Base-by-base conservation (phyloP, 2,888 invertebrate species). In the Cheiracanthium punctorium region DNA sequence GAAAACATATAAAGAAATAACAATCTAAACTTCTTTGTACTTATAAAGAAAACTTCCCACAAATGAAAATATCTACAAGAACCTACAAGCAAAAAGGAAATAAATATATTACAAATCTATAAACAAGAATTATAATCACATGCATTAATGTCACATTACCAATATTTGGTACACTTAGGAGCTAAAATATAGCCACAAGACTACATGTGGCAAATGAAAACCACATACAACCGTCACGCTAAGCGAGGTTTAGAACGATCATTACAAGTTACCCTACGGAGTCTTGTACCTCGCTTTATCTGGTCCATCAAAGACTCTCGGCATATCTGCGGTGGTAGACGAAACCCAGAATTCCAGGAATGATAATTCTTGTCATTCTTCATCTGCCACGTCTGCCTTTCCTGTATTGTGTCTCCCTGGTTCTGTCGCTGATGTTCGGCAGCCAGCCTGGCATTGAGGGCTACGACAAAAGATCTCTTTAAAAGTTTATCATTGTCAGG, bases 281-380 rank as follows among this genome's bases (percentile, higher is more conserved):
- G 92, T 52, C 95, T 95, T 24, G 96, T 96, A 82, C 97, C 97
- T 88, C 95, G 94, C 90, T 96, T 95, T 88, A 97, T 97, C 91
- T 97, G 97, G 93, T 97, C 97, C 96, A 97, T 96, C n/a, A 97
- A 93, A 0, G 97, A 97, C 89, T 96, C 96, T 92, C 96, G 95
- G 90, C 95, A 95, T 41, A 94, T 93, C 85, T 95, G 94, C 0
- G 96, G 95, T 92, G 96, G 96, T n/a, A 82, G 58, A 82, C 90
- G 90, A 67, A 91, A 90, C n/a, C 90, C 91, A 24, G 91, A 91
- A 90, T 96, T 95, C 91, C 95, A 93, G 90, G 95, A 95, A 73
- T 95, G 48, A 24, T 72, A 75, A 30, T 58, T 73, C 48, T 77
- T 87, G 30, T 81, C 81, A 52, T 77, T 87, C 28, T 77, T 87